Percentiles rank a stretch among this genome's conserved stretches.
Evolutionary conservation across 2,113 vertebrate species (phyloP).

Genomic region (Morone saxatilis): DNA sequence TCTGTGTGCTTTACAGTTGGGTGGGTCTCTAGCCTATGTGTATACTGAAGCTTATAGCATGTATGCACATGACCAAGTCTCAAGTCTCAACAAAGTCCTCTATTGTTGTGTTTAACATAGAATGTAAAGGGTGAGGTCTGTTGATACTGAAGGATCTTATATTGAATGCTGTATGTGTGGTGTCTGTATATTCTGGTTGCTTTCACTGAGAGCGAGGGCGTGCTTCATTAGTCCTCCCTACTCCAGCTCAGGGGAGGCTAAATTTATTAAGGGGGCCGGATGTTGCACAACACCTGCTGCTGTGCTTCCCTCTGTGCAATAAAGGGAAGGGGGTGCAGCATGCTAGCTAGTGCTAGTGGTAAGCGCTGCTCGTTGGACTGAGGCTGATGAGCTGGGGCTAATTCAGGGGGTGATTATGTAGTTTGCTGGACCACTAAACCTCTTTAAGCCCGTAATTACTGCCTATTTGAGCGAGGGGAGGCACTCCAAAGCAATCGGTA

Average conservation of each 20-base stretch:
- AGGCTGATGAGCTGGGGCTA: slow-evolving; percentile 99
- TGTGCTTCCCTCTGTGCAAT: slow-evolving; percentile 90
- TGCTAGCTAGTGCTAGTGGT: slow-evolving; percentile 88
- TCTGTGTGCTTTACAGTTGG: slow-evolving; percentile 45
- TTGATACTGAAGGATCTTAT: slow-evolving; percentile 24
- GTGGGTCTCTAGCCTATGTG: slow-evolving; percentile 45
- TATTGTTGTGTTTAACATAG: slow-evolving; percentile 36
- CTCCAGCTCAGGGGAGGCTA: slow-evolving; percentile 85
- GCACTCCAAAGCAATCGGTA: slow-evolving; percentile 98
- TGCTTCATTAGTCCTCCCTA: slow-evolving; percentile 88
- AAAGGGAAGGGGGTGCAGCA: slow-evolving; percentile 85
- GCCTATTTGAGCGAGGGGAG: slow-evolving; percentile 99
- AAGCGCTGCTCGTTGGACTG: slow-evolving; percentile 96
- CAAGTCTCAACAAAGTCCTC: slow-evolving; percentile 46
- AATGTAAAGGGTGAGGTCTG: slow-evolving; percentile 39
- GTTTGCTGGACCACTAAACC: slow-evolving; percentile 99
- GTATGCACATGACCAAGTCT: slow-evolving; percentile 45
- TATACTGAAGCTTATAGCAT: slow-evolving; percentile 44
- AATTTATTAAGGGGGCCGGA: slow-evolving; percentile 93
- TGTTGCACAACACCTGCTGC: slow-evolving; percentile 98
- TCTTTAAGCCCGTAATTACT: slow-evolving; percentile 99
- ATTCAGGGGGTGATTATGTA: slow-evolving; percentile 99
- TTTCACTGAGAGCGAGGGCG: slow-evolving; percentile 86
- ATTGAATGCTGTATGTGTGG: slow-evolving; percentile 11
- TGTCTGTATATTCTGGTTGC: slow-evolving; percentile 22